A percentile compares a stretch with the other conserved stretches of the same genome.
Conservation (phyloP, 2,888 invertebrate genomes). For the Ophioninae sp. region DNA sequence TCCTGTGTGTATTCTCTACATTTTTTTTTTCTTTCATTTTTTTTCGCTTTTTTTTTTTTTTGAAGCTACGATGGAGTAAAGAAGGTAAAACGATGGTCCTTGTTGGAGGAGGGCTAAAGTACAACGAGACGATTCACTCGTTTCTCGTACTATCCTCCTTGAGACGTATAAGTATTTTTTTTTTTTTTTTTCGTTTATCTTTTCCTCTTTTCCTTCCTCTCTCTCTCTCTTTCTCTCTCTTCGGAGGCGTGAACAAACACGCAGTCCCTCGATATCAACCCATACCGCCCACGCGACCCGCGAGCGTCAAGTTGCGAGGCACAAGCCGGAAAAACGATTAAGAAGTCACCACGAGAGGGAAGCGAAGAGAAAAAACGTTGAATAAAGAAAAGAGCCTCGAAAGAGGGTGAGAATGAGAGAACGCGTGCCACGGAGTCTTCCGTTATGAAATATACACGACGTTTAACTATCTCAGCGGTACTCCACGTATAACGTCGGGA, state of each 20-base stretch:
- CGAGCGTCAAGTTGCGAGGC: conserved; percentile 53
- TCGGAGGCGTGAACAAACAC: conserved; percentile 63
- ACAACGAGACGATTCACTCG: conserved; percentile 74
- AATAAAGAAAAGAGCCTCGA: conserved; percentile 34
- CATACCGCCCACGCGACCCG: conserved; percentile 61
- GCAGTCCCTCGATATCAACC: conserved; percentile 54
- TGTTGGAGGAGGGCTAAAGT: conserved; percentile 28
- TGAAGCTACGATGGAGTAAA: conserved; percentile 32
- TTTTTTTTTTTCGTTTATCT: conserved; percentile 6
- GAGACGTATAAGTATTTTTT: conserved; percentile 43
- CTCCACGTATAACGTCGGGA: conserved; percentile 33
- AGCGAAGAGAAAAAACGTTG: conserved; percentile 15
- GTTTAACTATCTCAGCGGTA: conserved; percentile 52
- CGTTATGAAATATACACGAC: conserved; percentile 50
- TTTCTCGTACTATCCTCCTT: conserved; percentile 53
- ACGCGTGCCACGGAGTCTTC: conserved; percentile 54
- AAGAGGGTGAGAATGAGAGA: conserved; percentile 32
- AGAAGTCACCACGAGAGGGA: conserved; percentile 49
- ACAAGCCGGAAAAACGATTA: conserved; percentile 30
- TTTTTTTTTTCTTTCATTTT: neutral
- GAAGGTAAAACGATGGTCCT: conserved; percentile 2
- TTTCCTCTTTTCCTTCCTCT: conserved; percentile 34
- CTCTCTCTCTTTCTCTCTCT: conserved; percentile 45
- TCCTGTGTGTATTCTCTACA: conserved; percentile 64
- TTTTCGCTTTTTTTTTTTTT: neutral